phyloP scores from a whole-genome alignment of 2,888 invertebrate species.

The Cephalotes varians region DNA sequence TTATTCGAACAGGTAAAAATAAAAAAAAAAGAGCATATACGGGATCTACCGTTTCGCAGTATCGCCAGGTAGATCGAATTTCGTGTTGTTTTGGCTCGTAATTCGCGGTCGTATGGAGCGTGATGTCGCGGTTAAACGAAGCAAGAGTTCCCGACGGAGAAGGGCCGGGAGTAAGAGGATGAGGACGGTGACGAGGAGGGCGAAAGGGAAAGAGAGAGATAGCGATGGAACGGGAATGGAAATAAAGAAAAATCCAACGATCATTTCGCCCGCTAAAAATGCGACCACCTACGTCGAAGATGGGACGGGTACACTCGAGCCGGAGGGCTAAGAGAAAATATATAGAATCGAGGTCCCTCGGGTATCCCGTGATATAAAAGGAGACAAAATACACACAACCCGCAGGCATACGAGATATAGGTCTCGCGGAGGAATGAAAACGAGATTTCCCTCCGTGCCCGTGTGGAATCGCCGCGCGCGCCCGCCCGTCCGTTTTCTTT shows the following conservation, averaged over 20 bases:
- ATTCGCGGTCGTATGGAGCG: slow-evolving; percentile 38
- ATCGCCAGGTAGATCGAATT: slow-evolving; percentile 29
- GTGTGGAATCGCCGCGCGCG: slow-evolving; percentile 64
- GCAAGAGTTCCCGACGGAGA: slow-evolving; percentile 44
- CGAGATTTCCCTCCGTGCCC: slow-evolving; percentile 77
- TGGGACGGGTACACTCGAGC: slow-evolving; percentile 61
- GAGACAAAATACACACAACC: slow-evolving; percentile 79
- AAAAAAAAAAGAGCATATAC: neutral
- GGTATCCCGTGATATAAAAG: slow-evolving; percentile 79
- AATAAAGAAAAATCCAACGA: slow-evolving; percentile 65
- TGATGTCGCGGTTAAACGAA: slow-evolving; percentile 58
- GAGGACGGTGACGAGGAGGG: neutral
- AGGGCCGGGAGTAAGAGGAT: slow-evolving; percentile 40
- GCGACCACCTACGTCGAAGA: slow-evolving; percentile 67
- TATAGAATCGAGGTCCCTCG: slow-evolving; percentile 79
- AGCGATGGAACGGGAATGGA: slow-evolving; percentile 38
- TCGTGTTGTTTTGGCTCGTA: slow-evolving; percentile 27
- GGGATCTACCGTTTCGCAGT: slow-evolving; percentile 7
- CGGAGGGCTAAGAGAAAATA: slow-evolving; percentile 76
- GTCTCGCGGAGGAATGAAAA: slow-evolving; percentile 76
- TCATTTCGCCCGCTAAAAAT: slow-evolving; percentile 64
- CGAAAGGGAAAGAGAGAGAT: neutral
- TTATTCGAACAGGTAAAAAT: neutral
- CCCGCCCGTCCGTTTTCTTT: slow-evolving; percentile 54
- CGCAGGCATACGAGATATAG: slow-evolving; percentile 71